These are phyloP conservation scores for Agriopis aurantiaria DNA, from an alignment of 2,888 invertebrate genomes.

Conservation along the genomic window DNA sequence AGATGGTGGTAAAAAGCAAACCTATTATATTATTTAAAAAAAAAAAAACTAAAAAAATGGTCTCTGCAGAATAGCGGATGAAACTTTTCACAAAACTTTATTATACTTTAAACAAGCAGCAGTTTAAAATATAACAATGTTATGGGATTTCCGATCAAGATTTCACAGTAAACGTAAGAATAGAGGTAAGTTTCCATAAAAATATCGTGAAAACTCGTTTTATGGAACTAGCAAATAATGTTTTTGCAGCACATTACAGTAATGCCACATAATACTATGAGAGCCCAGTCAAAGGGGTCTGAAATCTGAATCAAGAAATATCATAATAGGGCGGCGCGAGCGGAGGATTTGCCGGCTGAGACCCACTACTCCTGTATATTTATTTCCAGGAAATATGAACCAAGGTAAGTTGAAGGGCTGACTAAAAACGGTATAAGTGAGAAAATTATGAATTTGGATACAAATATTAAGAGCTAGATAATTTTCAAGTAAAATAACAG, in stretches of 20 bases:
- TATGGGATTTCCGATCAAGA: neutral
- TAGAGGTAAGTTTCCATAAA: neutral
- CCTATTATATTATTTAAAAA: no score
- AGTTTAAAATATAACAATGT: neutral
- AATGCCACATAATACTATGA: slow-evolving; percentile 27
- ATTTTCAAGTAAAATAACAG: neutral
- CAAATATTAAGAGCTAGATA: neutral
- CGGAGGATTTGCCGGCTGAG: slow-evolving; percentile 64
- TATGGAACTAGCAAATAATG: neutral
- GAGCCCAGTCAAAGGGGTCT: slow-evolving; percentile 59
- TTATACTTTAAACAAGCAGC: no score
- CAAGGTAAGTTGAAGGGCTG: slow-evolving; percentile 56
- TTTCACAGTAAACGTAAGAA: neutral
- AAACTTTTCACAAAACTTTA: no score
- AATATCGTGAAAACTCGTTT: neutral
- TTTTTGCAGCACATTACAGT: slow-evolving; percentile 12
- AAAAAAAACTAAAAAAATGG: no score
- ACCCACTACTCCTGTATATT: slow-evolving; percentile 72
- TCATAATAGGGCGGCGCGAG: slow-evolving; percentile 76
- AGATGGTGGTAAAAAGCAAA: no score
- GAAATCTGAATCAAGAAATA: slow-evolving; percentile 71
- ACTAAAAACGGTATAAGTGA: slow-evolving; percentile 23
- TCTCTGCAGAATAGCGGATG: no score
- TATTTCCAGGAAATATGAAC: slow-evolving; percentile 68
- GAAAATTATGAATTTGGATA: neutral